Conservation (phyloP, 30 jellyfish, hydroid and myxozoan genomes). For the Euphysa ruthae region DNA sequence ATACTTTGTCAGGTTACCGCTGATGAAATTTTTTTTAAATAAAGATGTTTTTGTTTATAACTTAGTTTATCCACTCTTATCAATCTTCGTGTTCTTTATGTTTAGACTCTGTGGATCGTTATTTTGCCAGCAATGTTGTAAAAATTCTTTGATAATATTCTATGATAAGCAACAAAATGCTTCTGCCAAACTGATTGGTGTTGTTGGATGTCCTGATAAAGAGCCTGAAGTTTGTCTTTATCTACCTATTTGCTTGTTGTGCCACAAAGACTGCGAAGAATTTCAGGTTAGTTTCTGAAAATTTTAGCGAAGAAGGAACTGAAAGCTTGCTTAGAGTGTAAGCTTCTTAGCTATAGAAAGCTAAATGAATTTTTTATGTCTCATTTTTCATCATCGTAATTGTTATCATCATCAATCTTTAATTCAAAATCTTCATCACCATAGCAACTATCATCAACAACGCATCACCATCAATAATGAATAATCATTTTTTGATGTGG, state of each 20-base stretch:
- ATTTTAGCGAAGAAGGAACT: background rate
- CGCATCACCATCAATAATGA: no score
- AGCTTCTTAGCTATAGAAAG: background rate
- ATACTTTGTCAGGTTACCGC: no score
- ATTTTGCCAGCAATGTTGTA: constrained; percentile 64
- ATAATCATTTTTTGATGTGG: no score
- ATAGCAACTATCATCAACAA: no score
- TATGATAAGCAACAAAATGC: constrained; percentile 28
- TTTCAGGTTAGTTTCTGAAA: constrained; percentile 37
- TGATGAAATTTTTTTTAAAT: background rate
- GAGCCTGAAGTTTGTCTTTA: constrained; percentile 74
- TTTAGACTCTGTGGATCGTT: constrained; percentile 74
- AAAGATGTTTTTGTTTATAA: background rate
- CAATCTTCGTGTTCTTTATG: background rate
- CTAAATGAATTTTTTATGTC: no score
- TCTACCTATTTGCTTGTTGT: constrained; percentile 45
- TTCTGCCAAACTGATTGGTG: constrained; percentile 52
- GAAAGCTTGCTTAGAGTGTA: background rate
- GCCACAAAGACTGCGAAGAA: constrained; percentile 68
- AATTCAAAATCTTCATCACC: no score
- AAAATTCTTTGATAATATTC: constrained; percentile 47
- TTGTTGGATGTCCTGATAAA: constrained; percentile 89
- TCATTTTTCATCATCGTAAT: no score
- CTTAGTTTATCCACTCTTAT: no score
- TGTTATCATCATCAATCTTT: no score